Percentiles rank a stretch among this genome's conserved stretches.
Evolutionary conservation across 2,888 invertebrate species (phyloP).

Genomic region (Nebria salina): DNA sequence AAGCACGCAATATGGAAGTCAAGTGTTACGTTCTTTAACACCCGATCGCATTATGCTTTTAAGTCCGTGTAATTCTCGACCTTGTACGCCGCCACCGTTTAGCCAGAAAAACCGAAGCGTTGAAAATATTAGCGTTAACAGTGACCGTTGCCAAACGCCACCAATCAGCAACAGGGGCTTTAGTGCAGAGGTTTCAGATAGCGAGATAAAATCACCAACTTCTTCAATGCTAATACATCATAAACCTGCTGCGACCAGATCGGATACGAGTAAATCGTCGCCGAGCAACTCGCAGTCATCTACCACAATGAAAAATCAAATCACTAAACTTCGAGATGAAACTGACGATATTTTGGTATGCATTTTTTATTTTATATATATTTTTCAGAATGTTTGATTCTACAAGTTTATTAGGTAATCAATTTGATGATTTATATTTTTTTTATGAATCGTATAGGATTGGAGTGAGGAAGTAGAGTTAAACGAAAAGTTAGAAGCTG

Average conservation of each 20-base stretch:
- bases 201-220: background rate
- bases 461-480: slow-evolving; percentile 72
- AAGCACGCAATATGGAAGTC: slow-evolving; percentile 53
- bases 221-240: background rate
- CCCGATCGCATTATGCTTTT: slow-evolving; percentile 60
- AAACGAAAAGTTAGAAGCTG: slow-evolving; percentile 63
- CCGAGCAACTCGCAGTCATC: background rate
- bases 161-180: background rate
- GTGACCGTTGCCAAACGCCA: slow-evolving; percentile 34
- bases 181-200: background rate
- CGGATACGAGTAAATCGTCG: background rate
- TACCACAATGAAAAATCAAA: slow-evolving; percentile 15
- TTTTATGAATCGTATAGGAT: slow-evolving; percentile 58
- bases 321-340: slow-evolving; percentile 20
- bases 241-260: background rate
- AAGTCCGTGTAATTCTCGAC: slow-evolving; percentile 58
- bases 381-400: background rate
- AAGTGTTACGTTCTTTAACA: slow-evolving; percentile 58
- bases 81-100: slow-evolving; percentile 55
- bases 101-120: slow-evolving; percentile 51
- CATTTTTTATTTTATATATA: background rate
- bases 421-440: background rate
- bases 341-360: slow-evolving; percentile 40
- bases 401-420: no score
- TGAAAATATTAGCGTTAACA: slow-evolving; percentile 51